A percentile compares a stretch with the other conserved stretches of the same genome.
Evolutionary conservation across 92 coral and sea anemone species (phyloP).

Genomic region (Umimayanthus kanabou): DNA sequence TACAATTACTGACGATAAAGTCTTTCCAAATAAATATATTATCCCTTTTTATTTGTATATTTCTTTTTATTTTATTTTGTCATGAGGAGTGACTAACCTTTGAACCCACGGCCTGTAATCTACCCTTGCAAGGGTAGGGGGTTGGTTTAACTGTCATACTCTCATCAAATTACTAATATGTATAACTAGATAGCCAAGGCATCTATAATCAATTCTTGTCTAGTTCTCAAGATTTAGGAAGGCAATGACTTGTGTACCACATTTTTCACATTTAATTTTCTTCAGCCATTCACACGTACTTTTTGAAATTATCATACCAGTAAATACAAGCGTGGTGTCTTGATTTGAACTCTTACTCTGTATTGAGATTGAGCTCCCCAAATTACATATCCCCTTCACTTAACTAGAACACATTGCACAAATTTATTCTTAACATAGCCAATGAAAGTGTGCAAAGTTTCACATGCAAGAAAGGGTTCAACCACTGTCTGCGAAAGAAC

Average conservation of each 20-base stretch:
- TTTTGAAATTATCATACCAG: no score
- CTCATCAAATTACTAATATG: not conserved
- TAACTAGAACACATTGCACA: constrained; percentile 7
- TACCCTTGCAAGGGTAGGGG: not conserved
- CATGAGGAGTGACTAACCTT: not conserved
- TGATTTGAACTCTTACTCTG: no score
- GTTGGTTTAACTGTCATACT: not conserved
- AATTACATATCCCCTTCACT: not conserved
- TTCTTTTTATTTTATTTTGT: not conserved
- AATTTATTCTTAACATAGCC: constrained; percentile 7
- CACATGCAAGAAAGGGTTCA: no score
- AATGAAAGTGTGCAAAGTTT: not conserved
- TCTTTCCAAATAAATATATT: not conserved
- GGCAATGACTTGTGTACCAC: not conserved
- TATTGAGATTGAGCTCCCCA: not conserved
- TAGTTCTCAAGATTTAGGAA: constrained; percentile 4
- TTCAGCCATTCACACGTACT: no score
- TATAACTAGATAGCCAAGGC: not conserved
- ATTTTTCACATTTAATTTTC: no score
- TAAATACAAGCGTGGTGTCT: no score
- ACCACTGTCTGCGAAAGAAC: no score
- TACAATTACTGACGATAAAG: not conserved
- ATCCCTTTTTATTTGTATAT: not conserved
- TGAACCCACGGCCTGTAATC: not conserved
- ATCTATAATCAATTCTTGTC: not conserved